Evolutionary conservation across 2,113 vertebrate genomes (phyloP).

Genomic region (Tichodroma muraria): DNA sequence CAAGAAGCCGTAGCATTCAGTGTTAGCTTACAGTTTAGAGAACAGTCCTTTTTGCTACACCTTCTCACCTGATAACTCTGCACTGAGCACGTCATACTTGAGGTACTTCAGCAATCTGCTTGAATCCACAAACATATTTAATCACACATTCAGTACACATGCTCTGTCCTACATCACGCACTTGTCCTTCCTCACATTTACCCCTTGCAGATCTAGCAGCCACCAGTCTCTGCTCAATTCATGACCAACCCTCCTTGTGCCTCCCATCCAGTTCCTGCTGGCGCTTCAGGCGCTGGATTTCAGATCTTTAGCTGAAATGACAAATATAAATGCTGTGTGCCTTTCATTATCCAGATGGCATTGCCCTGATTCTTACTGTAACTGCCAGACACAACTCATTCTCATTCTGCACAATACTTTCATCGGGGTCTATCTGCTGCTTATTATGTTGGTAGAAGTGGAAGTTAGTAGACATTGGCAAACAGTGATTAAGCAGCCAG

Average conservation of each 20-base stretch:
- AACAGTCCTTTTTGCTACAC: neutral
- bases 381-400: neutral
- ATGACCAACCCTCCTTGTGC: neutral
- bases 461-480: neutral
- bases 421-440: neutral
- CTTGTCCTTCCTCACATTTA: neutral
- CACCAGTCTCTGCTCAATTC: neutral
- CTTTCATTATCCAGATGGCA: neutral
- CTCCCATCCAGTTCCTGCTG: neutral
- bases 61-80: neutral
- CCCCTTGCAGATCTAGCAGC: neutral
- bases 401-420: neutral
- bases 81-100: neutral
- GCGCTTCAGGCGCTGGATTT: neutral
- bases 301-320: neutral
- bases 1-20: neutral
- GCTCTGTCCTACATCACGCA: neutral
- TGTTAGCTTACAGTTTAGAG: neutral
- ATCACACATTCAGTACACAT: neutral
- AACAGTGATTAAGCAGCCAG: neutral
- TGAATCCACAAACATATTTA: neutral
- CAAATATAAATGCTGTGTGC: neutral
- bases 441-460: neutral
- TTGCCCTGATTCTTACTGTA: neutral
- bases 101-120: neutral